Base-by-base conservation (phyloP, 2,888 invertebrate genomes). In the Orthosia incerta region DNA sequence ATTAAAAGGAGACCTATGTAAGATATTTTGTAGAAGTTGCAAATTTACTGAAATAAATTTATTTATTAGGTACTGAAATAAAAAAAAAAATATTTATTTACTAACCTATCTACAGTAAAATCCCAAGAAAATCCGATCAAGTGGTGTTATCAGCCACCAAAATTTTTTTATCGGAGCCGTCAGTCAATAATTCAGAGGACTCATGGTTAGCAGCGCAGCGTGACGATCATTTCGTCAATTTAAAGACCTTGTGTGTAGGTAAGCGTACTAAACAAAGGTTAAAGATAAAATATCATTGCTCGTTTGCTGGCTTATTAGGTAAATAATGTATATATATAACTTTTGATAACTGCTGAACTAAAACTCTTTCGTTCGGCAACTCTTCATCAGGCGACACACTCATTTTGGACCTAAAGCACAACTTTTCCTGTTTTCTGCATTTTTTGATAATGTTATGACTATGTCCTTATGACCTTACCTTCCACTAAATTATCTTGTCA, bases 81-180 rank as follows among this genome's bases (percentile, higher is more conserved):
- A n/a, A n/a, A n/a, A n/a, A n/a, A n/a, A n/a, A n/a, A n/a, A n/a
- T n/a, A n/a, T n/a, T n/a, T n/a, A n/a, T n/a, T n/a, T n/a, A n/a
- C n/a, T n/a, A n/a, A 13, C 13, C 1, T 15, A 45, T 13, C 4
- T 7, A 18, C 18, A 20, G 31, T 20, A 31, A 60, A 57, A 45
- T 67, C 46, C 57, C 4, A 56, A 46, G 20, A 71, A 57, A 60
- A 15, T 11, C 18, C 3, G 5, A 5, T 23, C 0, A 18, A 13
- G 46, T 78, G 71, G 82, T 75, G 66, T 61, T 53, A 26, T n/a
- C 61, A 57, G 23, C 4, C 13, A 26, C 11, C 31, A 13, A 12
- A 55, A 45, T 9, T 12, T 53, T 31, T 65, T 69, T 75, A 70
- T 23, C 48, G 5, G 15, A 59, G 7, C 31, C 12, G 26, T 75